Evolutionary conservation across 2,888 invertebrate species (phyloP).

Genomic region (Zaprionus bogoriensis): DNA sequence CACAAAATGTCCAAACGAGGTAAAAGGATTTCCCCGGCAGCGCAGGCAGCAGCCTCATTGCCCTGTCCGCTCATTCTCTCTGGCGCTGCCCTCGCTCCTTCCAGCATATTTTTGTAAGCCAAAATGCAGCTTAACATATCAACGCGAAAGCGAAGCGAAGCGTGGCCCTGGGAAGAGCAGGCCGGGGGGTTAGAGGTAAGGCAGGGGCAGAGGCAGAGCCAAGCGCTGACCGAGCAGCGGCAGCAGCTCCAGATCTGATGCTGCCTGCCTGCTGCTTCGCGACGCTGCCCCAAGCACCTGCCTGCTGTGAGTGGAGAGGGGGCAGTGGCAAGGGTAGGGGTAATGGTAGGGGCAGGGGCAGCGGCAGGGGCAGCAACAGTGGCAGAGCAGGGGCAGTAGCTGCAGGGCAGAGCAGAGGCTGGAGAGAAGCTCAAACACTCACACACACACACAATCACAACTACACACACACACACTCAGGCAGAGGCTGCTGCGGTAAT

Average conservation of each 20-base stretch:
- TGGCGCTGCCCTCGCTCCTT: slow-evolving; percentile 9
- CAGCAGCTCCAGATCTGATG: slow-evolving; percentile 20
- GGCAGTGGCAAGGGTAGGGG: no score
- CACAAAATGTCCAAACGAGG: slow-evolving; percentile 77
- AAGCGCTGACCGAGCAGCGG: slow-evolving; percentile 66
- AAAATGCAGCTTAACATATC: slow-evolving; percentile 77
- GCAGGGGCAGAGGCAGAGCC: slow-evolving; percentile 7
- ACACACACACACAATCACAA: slow-evolving; percentile 24
- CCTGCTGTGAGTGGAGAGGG: neutral
- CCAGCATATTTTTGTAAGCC: slow-evolving; percentile 73
- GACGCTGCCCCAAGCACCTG: slow-evolving; percentile 66
- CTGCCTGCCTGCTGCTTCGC: slow-evolving; percentile 23
- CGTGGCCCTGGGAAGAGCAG: no score
- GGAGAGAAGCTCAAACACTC: neutral
- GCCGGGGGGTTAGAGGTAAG: no score
- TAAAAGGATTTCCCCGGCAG: slow-evolving; percentile 68
- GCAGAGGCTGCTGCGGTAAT: slow-evolving; percentile 72
- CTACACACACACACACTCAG: slow-evolving; percentile 22
- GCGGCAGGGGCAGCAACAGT: no score
- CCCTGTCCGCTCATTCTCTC: slow-evolving; percentile 2
- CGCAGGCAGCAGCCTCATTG: slow-evolving; percentile 41
- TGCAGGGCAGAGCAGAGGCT: neutral
- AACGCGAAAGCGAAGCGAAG: slow-evolving; percentile 55
- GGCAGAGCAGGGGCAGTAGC: neutral
- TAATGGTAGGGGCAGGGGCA: no score